These are phyloP conservation scores for Teinopalpus imperialis DNA, from an alignment of 2,888 invertebrate genomes.

Conservation along the genomic window DNA sequence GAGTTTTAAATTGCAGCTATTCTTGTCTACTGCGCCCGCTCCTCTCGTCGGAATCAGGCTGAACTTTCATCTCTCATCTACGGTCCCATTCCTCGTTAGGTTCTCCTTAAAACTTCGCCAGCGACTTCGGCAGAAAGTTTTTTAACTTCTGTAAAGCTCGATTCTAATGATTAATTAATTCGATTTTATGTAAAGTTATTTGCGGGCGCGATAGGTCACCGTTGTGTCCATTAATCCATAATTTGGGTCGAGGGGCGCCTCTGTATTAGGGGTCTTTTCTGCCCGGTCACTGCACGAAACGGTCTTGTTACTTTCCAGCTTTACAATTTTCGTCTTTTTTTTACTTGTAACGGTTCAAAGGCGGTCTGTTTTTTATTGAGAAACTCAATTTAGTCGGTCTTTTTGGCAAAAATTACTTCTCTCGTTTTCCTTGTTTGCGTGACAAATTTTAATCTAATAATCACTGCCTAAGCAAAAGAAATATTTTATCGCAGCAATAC, in stretches of 20 bases:
- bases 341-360: constrained; percentile 44
- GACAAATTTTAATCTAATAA: constrained; percentile 29
- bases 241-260: constrained; percentile 62
- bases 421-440: constrained; percentile 29
- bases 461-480: constrained; percentile 22
- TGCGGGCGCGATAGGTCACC: constrained; percentile 59
- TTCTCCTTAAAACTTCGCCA: constrained; percentile 75
- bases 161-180: constrained; percentile 79
- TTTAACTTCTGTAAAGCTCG: constrained; percentile 68
- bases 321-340: constrained; percentile 47
- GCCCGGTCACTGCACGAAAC: constrained; percentile 71
- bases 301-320: constrained; percentile 59
- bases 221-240: constrained; percentile 68
- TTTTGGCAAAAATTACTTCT: constrained; percentile 30
- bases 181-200: constrained; percentile 73
- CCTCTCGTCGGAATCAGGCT: constrained; percentile 41
- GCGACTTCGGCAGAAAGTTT: constrained; percentile 64
- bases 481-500: constrained; percentile 21
- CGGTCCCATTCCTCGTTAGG: constrained; percentile 74
- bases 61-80: constrained; percentile 72
- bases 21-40: constrained; percentile 70
- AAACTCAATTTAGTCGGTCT: constrained; percentile 53
- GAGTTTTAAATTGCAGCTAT: constrained; percentile 81
- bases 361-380: constrained; percentile 43
- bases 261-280: constrained; percentile 54